Evolutionary conservation across 64 coral and sea anemone species (phyloP), one percentile per base, ranked within the genome.

Genomic region (Catalaphyllia jardinei): DNA sequence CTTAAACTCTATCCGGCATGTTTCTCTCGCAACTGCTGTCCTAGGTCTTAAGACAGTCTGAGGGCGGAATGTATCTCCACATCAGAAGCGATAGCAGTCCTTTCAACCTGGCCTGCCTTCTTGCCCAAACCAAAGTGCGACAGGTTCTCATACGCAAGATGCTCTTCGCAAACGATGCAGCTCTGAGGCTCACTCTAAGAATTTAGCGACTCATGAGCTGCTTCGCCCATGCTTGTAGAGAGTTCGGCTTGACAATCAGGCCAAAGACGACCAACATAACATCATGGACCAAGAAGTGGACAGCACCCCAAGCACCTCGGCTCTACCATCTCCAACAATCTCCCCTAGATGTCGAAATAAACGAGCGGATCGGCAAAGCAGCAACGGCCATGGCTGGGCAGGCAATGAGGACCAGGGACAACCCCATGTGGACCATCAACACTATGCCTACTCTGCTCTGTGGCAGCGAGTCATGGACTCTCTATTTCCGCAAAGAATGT

Each of bases 381-480:
- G 20, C 72, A 11, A 76, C 50, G 0, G 54, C 72, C 52, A 20
- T 88, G 14, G 42, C 72, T 9, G 2, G 46, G 5, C 86, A 42
- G 4, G 20, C 86, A 10, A 59, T 8, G 10, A 5, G 71, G 20
- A 35, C 75, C 17, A 55, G 71, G 38, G 49, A 30, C 52, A 88
- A 76, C 49, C 27, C 35, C 46, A 76, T 60, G 73, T 17, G 64
- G 24, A 76, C 86, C 1, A 4, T 28, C 22, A 27, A 76, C 11
- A 33, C 71, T 27, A 88, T 62, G 35, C 27, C 18, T 67, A 74
- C 69, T 27, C 33, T 87, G 39, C 69, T 87, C 2, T 16, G 74
- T 14, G 65, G 85, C 31, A 87, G 85, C 24, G 72, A 73, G 69
- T 4, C 85, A 51, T 87, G 85, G 67, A 38, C 35, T 74, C 85